phyloP scores from a whole-genome alignment of 1,140 invertebrate species.

The Temnothorax curvispinosus region DNA sequence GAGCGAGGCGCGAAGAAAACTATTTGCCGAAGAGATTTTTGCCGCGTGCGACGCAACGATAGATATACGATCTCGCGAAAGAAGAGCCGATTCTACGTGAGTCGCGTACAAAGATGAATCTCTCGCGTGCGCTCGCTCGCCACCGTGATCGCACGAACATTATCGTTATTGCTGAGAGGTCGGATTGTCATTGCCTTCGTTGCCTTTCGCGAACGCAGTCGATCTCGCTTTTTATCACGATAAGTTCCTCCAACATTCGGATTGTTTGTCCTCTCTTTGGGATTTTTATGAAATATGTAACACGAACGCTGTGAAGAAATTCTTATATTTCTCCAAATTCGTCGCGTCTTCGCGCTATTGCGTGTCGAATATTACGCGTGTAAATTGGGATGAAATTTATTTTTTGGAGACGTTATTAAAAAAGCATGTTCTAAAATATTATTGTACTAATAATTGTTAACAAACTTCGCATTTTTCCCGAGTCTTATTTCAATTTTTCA shows the following conservation, averaged over 20 bases:
- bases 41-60: constrained; percentile 61
- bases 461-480: background rate
- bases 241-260: constrained; percentile 29
- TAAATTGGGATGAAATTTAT: background rate
- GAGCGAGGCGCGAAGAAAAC: constrained; percentile 80
- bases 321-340: background rate
- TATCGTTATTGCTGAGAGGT: constrained; percentile 75
- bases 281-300: background rate
- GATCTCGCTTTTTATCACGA: constrained; percentile 11
- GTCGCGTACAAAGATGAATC: constrained; percentile 73
- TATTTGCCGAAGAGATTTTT: constrained; percentile 80
- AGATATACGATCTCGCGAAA: constrained; percentile 80
- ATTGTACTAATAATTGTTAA: no score
- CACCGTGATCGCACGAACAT: constrained; percentile 64
- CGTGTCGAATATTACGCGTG: background rate
- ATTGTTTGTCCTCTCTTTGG: background rate
- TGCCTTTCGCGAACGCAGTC: background rate
- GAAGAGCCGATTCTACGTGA: constrained; percentile 80
- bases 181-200: background rate
- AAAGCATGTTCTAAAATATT: background rate
- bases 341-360: background rate
- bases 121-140: background rate
- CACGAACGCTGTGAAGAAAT: background rate
- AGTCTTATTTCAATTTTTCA: background rate
- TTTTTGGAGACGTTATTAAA: background rate